Conservation (phyloP, 2,888 invertebrate species). For the Dioctria linearis region DNA sequence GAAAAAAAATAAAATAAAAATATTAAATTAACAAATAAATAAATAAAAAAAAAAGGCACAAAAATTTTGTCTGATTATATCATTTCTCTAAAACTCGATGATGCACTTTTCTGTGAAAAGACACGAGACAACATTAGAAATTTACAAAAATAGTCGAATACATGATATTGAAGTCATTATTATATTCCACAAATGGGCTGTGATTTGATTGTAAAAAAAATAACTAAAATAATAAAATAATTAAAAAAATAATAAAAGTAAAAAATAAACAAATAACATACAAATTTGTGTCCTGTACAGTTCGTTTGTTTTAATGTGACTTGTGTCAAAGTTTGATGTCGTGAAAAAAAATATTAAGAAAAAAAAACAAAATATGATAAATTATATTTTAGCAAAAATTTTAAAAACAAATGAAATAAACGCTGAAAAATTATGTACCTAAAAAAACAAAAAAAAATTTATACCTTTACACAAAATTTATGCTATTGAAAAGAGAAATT, state of each 20-base stretch:
- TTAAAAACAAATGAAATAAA: slow-evolving; percentile 50
- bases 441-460: slow-evolving; percentile 24
- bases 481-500: slow-evolving; percentile 14
- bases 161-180: slow-evolving; percentile 55
- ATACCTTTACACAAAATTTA: slow-evolving; percentile 20
- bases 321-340: slow-evolving; percentile 60
- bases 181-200: slow-evolving; percentile 65
- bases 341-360: slow-evolving; percentile 58
- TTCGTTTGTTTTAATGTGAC: slow-evolving; percentile 61
- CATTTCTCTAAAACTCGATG: slow-evolving; percentile 15
- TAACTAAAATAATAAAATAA: slow-evolving; percentile 58
- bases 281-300: slow-evolving; percentile 62
- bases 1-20: too few species aligned
- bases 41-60: not conserved
- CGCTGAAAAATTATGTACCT: slow-evolving; percentile 45
- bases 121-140: slow-evolving; percentile 18
- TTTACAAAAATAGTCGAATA: slow-evolving; percentile 45
- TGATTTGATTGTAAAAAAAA: slow-evolving; percentile 64
- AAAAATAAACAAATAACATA: slow-evolving; percentile 56
- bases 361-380: slow-evolving; percentile 55
- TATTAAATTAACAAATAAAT: too few species aligned
- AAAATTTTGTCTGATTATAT: slow-evolving; percentile 18
- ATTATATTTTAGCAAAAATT: slow-evolving; percentile 58
- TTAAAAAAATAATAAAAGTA: too few species aligned
- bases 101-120: slow-evolving; percentile 42